Conservation (phyloP, 2,888 invertebrate species). For the Strigamia transsilvanica region DNA sequence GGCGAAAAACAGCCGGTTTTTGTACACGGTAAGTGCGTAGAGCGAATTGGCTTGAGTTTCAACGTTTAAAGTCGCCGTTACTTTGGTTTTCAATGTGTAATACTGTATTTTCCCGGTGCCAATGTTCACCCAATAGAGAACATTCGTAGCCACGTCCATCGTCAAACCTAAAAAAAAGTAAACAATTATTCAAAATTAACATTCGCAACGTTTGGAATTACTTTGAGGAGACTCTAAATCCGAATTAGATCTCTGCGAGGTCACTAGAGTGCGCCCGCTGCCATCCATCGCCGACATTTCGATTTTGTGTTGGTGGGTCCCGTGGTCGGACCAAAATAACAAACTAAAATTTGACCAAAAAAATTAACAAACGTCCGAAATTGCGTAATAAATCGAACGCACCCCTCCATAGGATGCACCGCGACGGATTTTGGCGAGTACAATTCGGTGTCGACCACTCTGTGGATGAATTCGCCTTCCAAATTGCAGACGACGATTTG, state of each 20-base stretch:
- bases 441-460: conserved; percentile 64
- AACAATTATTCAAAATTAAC: conserved; percentile 51
- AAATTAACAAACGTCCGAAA: background rate
- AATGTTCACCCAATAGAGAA: conserved; percentile 77
- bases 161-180: conserved; percentile 68
- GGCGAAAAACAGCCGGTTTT: conserved; percentile 73
- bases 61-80: conserved; percentile 60
- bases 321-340: conserved; percentile 70
- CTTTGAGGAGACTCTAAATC: conserved; percentile 61
- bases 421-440: conserved; percentile 69
- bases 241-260: conserved; percentile 60
- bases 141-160: conserved; percentile 70
- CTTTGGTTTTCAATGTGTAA: conserved; percentile 67
- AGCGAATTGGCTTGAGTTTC: conserved; percentile 65
- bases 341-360: conserved; percentile 59
- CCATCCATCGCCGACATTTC: conserved; percentile 76
- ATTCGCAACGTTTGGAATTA: conserved; percentile 56
- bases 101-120: conserved; percentile 71
- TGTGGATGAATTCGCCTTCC: conserved; percentile 75
- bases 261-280: conserved; percentile 62
- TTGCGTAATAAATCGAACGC: conserved; percentile 53
- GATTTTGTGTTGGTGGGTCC: conserved; percentile 67
- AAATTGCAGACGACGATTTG: conserved; percentile 76
- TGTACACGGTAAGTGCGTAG: conserved; percentile 74
- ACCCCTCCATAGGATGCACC: conserved; percentile 73